Conservation (phyloP, 1,140 invertebrate species). For the Tachypleus tridentatus region DNA sequence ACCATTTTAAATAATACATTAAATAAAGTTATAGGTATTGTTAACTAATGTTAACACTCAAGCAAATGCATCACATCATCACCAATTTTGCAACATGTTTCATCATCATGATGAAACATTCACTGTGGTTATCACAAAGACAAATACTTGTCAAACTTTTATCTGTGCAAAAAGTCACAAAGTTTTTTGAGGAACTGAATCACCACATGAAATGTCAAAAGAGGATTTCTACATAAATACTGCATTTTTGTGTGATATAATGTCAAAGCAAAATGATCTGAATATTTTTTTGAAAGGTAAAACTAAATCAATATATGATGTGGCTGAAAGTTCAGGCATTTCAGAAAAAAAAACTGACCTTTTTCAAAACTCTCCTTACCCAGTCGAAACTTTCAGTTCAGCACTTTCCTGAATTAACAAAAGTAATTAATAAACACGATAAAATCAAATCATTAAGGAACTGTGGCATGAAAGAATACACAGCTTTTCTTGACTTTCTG, state of each 20-base stretch:
- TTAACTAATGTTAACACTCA: not conserved
- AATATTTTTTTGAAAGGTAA: not conserved
- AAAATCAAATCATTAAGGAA: not conserved
- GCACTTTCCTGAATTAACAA: not conserved
- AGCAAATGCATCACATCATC: not conserved
- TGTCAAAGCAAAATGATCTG: too few relatives aligned
- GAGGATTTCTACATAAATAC: not conserved
- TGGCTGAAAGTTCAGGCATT: too few relatives aligned
- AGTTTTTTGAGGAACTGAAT: not conserved
- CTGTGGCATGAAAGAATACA: not conserved
- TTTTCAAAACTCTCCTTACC: not conserved
- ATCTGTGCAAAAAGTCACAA: not conserved
- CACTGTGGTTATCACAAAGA: not conserved
- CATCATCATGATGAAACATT: not conserved
- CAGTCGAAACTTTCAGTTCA: not conserved
- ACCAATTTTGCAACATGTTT: not conserved
- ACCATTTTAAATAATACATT: not conserved
- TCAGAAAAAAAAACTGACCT: not conserved
- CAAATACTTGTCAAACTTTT: constrained; percentile 1
- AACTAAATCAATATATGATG: too few relatives aligned
- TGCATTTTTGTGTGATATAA: constrained; percentile 4
- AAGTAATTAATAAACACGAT: not conserved
- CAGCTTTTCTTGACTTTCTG: not conserved
- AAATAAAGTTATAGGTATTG: not conserved
- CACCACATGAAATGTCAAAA: not conserved